Percentiles rank a stretch among this genome's conserved stretches.
These are phyloP conservation scores for Carapus acus DNA, from an alignment of 2,797 vertebrate genomes.

Conservation along the genomic window DNA sequence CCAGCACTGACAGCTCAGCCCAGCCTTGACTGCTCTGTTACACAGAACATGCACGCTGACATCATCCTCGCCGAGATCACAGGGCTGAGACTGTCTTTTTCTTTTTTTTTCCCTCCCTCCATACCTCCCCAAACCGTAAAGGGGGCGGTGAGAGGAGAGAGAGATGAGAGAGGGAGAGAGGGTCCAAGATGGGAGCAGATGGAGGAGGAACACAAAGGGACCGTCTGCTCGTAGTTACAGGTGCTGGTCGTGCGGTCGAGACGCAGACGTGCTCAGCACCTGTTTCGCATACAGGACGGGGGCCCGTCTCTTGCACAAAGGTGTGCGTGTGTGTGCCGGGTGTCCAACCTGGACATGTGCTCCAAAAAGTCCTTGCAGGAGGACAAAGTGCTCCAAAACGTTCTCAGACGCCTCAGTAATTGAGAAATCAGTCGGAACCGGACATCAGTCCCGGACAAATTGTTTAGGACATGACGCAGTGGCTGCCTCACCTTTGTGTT, in stretches of 20 bases:
- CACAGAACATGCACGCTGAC: constrained; percentile 47
- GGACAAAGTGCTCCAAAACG: background rate
- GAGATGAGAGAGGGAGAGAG: constrained; percentile 3
- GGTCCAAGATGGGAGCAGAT: constrained; percentile 8
- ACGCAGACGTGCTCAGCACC: constrained; percentile 18
- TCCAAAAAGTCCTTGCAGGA: background rate
- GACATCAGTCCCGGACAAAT: no score
- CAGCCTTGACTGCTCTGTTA: constrained; percentile 27
- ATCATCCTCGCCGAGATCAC: constrained; percentile 32
- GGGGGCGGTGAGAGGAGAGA: constrained; percentile 5
- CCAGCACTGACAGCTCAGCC: background rate
- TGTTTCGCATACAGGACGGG: constrained; percentile 28
- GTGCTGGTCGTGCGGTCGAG: constrained; percentile 17
- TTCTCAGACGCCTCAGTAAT: no score
- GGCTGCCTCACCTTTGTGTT: no score
- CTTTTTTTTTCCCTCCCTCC: constrained; percentile 32
- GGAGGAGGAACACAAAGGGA: constrained; percentile 16
- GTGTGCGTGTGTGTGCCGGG: no score
- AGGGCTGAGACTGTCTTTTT: no score
- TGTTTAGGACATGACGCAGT: no score
- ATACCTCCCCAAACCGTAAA: no score
- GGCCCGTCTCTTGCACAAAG: constrained; percentile 25
- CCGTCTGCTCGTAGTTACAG: constrained; percentile 1
- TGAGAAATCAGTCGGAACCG: no score
- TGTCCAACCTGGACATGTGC: constrained; percentile 23